Conservation (phyloP, 2,888 invertebrate genomes). For the Philonicus albiceps region DNA sequence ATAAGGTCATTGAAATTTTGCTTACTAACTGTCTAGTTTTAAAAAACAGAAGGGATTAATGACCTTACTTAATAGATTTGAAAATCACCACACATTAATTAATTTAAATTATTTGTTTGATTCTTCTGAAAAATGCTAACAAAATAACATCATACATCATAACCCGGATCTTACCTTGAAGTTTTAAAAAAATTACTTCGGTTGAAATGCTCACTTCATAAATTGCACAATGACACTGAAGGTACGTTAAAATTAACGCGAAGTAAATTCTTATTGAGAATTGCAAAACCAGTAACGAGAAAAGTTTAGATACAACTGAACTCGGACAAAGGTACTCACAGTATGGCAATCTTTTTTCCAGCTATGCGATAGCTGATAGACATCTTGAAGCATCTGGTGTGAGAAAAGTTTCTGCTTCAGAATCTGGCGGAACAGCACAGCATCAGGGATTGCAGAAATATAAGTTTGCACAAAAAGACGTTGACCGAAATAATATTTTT, state of each 20-base stretch:
- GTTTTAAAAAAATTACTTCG: neutral
- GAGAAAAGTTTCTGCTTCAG: neutral
- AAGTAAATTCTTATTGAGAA: neutral
- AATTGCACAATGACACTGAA: neutral
- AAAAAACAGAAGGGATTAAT: too few relatives aligned
- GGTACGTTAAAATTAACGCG: neutral
- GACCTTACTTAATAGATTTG: too few relatives aligned
- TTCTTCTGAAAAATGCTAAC: neutral
- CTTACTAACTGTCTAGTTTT: too few relatives aligned
- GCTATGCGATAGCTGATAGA: neutral
- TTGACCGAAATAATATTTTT: neutral
- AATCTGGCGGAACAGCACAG: neutral
- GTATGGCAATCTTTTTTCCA: neutral
- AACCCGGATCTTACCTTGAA: neutral
- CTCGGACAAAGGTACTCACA: neutral
- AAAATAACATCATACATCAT: neutral
- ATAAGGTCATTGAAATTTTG: too few relatives aligned
- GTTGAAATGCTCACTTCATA: neutral
- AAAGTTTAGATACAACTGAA: neutral
- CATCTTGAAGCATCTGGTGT: neutral
- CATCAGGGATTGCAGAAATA: neutral
- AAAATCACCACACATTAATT: neutral
- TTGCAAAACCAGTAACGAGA: neutral
- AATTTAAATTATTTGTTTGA: neutral
- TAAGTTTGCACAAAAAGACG: neutral